Evolutionary conservation across 2,113 vertebrate species (phyloP).

Genomic region (Oncorhynchus mykiss): DNA sequence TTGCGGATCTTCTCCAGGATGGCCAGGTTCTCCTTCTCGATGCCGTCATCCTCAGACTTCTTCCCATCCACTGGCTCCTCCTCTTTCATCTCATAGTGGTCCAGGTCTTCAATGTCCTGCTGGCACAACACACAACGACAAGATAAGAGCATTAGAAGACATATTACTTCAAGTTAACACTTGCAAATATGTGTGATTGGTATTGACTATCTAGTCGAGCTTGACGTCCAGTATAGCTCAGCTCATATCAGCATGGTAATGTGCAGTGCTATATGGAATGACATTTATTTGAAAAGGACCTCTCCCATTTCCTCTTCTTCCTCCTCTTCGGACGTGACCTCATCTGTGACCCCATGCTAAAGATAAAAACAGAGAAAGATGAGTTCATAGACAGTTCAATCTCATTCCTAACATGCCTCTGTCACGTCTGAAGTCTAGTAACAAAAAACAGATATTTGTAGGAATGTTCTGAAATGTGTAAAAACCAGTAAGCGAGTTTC

Average conservation of each 20-base stretch:
- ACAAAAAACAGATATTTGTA: too few relatives aligned
- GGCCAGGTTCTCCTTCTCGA: slow-evolving; percentile 96
- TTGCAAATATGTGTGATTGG: neutral
- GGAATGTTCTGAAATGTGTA: too few relatives aligned
- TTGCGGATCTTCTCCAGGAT: slow-evolving; percentile 98
- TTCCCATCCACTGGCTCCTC: slow-evolving; percentile 92
- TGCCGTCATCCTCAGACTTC: slow-evolving; percentile 95
- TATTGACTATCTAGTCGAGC: neutral
- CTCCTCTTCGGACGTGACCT: slow-evolving; percentile 96
- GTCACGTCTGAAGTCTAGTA: neutral
- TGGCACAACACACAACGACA: neutral
- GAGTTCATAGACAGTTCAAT: neutral
- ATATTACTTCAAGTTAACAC: neutral
- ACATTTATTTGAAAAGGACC: slow-evolving; percentile 63
- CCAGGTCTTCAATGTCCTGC: slow-evolving; percentile 94
- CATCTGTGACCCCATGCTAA: slow-evolving; percentile 79
- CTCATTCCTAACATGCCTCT: neutral
- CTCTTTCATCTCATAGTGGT: slow-evolving; percentile 99
- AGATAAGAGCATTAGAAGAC: neutral
- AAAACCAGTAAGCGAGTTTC: too few relatives aligned
- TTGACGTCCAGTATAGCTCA: neutral
- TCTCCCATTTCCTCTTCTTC: slow-evolving; percentile 97
- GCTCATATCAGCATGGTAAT: neutral
- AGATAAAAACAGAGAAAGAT: neutral
- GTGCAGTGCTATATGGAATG: neutral